These are phyloP conservation scores for Samia ricini DNA, from an alignment of 1,140 invertebrate species.

Conservation along the genomic window DNA sequence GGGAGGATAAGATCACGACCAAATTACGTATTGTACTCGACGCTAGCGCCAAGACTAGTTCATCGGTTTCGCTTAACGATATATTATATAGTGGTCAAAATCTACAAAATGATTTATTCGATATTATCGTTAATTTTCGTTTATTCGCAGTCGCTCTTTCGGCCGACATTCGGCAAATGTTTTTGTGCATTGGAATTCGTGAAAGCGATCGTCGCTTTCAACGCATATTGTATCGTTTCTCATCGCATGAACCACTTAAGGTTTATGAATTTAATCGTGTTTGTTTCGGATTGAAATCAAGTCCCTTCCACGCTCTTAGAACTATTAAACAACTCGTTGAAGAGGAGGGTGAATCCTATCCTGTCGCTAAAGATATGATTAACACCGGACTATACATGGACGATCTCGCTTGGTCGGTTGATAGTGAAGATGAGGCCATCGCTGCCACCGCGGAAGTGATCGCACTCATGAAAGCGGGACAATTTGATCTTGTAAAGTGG, in stretches of 20 bases:
- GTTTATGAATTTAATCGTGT: constrained; percentile 43
- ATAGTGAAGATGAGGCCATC: constrained; percentile 4
- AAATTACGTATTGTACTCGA: background rate
- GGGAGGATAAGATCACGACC: background rate
- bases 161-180: constrained; percentile 25
- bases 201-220: constrained; percentile 10
- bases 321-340: background rate
- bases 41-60: constrained; percentile 5
- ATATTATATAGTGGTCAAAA: constrained; percentile 21
- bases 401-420: constrained; percentile 9
- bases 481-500: constrained; percentile 24
- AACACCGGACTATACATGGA: constrained; percentile 16
- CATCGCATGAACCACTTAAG: constrained; percentile 12
- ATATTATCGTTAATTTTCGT: constrained; percentile 34
- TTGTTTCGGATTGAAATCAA: no score
- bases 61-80: constrained; percentile 22
- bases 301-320: constrained; percentile 41
- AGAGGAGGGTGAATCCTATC: constrained; percentile 2
- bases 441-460: constrained; percentile 6
- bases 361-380: background rate
- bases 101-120: constrained; percentile 18
- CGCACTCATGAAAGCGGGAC: constrained; percentile 2
- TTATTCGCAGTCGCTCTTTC: constrained; percentile 5
- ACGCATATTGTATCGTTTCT: constrained; percentile 33
- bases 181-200: constrained; percentile 16